These are phyloP conservation scores for Melitaea cinxia DNA, from an alignment of 1,140 invertebrate genomes.

Conservation along the genomic window DNA sequence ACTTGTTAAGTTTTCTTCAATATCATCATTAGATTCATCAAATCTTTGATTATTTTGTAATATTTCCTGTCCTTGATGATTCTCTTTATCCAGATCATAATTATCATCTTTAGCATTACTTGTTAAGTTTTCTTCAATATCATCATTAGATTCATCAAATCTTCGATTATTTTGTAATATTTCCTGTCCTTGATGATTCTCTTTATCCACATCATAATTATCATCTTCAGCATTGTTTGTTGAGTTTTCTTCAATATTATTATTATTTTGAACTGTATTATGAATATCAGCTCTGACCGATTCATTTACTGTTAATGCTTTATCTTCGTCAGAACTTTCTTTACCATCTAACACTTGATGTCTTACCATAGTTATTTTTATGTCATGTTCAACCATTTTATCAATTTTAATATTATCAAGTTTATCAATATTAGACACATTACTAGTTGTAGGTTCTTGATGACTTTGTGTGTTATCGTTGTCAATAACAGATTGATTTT, in stretches of 20 bases:
- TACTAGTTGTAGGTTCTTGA: constrained; percentile 18
- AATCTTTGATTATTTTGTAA: too few species aligned
- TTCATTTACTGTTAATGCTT: constrained; percentile 41
- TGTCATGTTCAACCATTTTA: constrained; percentile 19
- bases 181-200: too few species aligned
- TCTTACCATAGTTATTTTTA: constrained; percentile 36
- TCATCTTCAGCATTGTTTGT: constrained; percentile 13
- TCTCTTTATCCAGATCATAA: background rate
- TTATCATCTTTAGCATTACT: constrained; percentile 11
- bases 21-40: constrained; percentile 5
- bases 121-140: constrained; percentile 4
- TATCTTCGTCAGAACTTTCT: constrained; percentile 61
- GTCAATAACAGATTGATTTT: constrained; percentile 36
- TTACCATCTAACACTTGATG: constrained; percentile 55
- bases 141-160: background rate
- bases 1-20: background rate
- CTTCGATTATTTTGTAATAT: too few species aligned
- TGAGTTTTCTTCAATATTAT: constrained; percentile 6
- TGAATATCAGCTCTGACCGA: constrained; percentile 14
- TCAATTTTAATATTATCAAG: background rate
- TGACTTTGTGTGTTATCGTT: constrained; percentile 23
- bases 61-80: too few species aligned
- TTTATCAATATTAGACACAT: constrained; percentile 7
- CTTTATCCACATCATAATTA: background rate
- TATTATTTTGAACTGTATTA: background rate